These are phyloP conservation scores for Drosophila carrolli DNA, from an alignment of 1,140 invertebrate genomes.

Conservation along the genomic window DNA sequence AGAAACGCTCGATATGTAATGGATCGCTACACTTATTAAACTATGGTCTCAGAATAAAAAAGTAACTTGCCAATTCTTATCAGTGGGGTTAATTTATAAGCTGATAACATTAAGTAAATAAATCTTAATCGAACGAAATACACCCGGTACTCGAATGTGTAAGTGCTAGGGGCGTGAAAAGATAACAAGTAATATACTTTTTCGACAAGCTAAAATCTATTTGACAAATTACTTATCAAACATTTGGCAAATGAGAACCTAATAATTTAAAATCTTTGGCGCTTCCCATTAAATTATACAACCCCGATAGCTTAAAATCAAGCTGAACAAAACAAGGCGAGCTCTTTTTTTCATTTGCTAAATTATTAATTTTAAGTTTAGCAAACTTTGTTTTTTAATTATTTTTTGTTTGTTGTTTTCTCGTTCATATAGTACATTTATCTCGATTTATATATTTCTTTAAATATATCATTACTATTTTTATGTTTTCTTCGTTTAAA, in stretches of 20 bases:
- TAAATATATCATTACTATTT: slow-evolving; percentile 74
- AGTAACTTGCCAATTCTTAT: not conserved
- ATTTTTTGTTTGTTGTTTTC: slow-evolving; percentile 55
- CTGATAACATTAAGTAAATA: slow-evolving; percentile 5
- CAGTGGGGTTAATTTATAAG: not conserved
- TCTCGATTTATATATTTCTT: slow-evolving; percentile 60
- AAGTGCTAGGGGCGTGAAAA: not conserved
- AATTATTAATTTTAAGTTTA: slow-evolving; percentile 79
- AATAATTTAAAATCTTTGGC: not conserved
- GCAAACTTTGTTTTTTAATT: slow-evolving; percentile 71
- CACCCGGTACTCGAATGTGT: not conserved
- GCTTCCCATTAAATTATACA: too few species aligned
- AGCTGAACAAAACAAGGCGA: not conserved
- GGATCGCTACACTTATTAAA: not conserved
- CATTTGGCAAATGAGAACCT: not conserved
- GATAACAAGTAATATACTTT: not conserved
- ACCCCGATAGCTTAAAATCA: too few species aligned
- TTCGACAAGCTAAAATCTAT: not conserved
- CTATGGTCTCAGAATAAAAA: not conserved
- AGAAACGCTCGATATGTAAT: not conserved
- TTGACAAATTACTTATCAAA: not conserved
- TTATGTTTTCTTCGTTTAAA: slow-evolving; percentile 60
- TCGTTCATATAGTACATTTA: slow-evolving; percentile 68
- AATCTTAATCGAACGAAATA: slow-evolving; percentile 6
- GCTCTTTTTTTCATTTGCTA: slow-evolving; percentile 67